Evolutionary conservation across 2,797 vertebrate species (phyloP), one percentile per base, ranked within the genome.

Genomic region (Halcyon leucocephala): DNA sequence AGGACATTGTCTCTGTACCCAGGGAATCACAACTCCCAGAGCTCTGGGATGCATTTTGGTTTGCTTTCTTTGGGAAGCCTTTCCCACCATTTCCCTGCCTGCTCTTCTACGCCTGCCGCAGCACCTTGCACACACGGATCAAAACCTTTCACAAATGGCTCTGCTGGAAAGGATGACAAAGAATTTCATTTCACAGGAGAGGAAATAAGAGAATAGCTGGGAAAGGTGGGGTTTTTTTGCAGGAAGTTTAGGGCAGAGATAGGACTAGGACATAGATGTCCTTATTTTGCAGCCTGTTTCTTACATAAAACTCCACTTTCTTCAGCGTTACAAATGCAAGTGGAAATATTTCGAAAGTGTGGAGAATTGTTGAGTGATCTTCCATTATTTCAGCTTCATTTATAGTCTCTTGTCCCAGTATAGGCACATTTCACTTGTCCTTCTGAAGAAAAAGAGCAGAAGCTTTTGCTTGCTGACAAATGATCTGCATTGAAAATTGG

Each of bases 331-430:
- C 94, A 91, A 95, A 96, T 96, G 79, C 60, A 65, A 95, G 69
- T 91, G 86, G 88, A 96, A 97, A 58, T 88, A 55, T 89, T 96
- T 91, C 73, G 76, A 39, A 91, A 90, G 82, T 54, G 41, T 95
- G 93, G 77, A 96, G 73, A 96, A 96, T 96, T 94, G 86, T 92
- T 93, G 91, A 94, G 88, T 95, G 94, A 95, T 96, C 83, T 90
- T 67, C 73, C 90, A 91, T 96, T 97, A 96, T 90, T 93, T 95
- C 94, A 95, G 94, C 78, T 93, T 95, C 62, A 6, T 92, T 86
- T 95, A 74, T 93, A 71, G 86, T 91, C 60, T 89, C 92, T 92
- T 70, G 37, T 94, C 86, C 90, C 80, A 69, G 0, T 76, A 89
- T 14, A 89, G 65, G 69, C 81, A 89, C 67, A 72, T 92, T 95